These are phyloP conservation scores for Thymelicus lineola DNA, from an alignment of 2,888 invertebrate species.

Conservation along the genomic window DNA sequence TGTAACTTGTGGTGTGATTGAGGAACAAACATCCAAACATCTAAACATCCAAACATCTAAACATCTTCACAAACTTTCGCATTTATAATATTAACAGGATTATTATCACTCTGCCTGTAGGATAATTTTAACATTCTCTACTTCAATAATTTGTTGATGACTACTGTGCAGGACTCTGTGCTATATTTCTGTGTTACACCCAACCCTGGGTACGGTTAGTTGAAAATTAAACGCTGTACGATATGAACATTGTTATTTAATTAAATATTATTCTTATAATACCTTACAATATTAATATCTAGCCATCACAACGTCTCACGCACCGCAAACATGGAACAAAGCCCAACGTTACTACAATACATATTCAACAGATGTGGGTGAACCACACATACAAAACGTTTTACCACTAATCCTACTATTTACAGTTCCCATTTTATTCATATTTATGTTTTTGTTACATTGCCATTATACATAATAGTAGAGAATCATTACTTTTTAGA, in stretches of 20 bases:
- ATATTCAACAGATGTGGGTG: slow-evolving; percentile 48
- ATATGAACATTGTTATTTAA: slow-evolving; percentile 76
- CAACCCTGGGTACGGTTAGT: no score
- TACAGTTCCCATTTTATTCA: slow-evolving; percentile 38
- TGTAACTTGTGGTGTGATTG: no score
- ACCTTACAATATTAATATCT: slow-evolving; percentile 58
- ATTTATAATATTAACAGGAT: no score
- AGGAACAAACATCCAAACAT: no score
- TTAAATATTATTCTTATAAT: slow-evolving; percentile 68
- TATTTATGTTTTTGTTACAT: slow-evolving; percentile 6
- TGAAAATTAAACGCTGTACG: slow-evolving; percentile 48
- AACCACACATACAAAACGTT: slow-evolving; percentile 48
- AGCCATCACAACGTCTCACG: slow-evolving; percentile 65
- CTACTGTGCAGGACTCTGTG: no score
- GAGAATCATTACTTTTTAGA: neutral
- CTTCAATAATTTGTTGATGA: no score
- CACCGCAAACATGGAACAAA: slow-evolving; percentile 71
- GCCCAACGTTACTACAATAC: slow-evolving; percentile 67
- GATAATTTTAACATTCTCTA: no score
- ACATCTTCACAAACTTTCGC: no score
- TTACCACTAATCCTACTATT: slow-evolving; percentile 48
- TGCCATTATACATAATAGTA: neutral
- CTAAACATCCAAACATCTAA: no score
- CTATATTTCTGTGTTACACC: no score
- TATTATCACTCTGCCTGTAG: no score